Percentiles rank a stretch among this genome's conserved stretches.
These are phyloP conservation scores for Mungos mungo DNA, from an alignment of 2,113 vertebrate species.

Conservation along the genomic window DNA sequence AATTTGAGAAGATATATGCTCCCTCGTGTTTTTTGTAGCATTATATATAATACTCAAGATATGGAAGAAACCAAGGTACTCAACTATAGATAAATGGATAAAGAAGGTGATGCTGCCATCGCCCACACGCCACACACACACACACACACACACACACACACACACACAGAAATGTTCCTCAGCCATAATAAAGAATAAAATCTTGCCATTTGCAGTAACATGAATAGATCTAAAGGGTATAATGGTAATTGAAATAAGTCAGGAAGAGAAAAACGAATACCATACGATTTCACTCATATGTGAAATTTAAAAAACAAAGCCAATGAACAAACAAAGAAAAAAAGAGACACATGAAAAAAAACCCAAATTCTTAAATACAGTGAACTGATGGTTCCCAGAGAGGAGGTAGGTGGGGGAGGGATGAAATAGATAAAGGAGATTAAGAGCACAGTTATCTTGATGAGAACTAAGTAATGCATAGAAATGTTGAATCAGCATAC, in stretches of 20 bases:
- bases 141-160: too few species aligned
- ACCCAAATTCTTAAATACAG: not conserved
- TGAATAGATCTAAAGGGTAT: not conserved
- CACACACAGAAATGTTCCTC: not conserved
- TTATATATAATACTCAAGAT: not conserved
- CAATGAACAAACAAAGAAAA: not conserved
- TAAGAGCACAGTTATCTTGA: not conserved
- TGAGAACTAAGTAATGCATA: not conserved
- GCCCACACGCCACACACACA: too few species aligned
- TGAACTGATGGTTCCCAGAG: not conserved
- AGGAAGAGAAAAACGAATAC: not conserved
- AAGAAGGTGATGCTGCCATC: not conserved
- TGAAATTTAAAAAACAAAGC: not conserved
- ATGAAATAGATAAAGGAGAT: not conserved
- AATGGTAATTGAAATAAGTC: not conserved
- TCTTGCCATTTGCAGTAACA: not conserved
- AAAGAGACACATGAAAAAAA: not conserved
- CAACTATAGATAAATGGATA: not conserved
- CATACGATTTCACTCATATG: not conserved
- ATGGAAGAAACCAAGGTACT: not conserved
- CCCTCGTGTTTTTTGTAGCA: not conserved
- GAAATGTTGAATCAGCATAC: not conserved
- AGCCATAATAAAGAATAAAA: not conserved
- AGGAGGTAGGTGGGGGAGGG: not conserved
- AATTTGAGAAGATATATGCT: not conserved